Base-by-base conservation (phyloP, 2,888 invertebrate species). In the Phymatocera aterrima region DNA sequence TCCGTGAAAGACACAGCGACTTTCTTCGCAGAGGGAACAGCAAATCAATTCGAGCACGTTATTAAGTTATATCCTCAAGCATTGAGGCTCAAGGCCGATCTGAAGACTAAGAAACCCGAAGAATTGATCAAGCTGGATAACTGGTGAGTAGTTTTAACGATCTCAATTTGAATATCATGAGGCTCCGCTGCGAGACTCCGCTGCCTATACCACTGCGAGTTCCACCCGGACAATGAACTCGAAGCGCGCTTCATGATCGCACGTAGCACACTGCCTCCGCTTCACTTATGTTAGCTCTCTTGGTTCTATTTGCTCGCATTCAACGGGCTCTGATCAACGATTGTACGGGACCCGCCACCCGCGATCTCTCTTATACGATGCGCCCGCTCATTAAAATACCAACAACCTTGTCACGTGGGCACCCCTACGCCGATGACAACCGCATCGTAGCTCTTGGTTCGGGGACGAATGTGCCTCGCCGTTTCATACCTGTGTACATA, bases 121-220 rank as follows among this genome's bases (percentile, higher is more conserved):
- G 98, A 98, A 92, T 94, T 97, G 90, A 95, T 98, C 92, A 97
- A 97, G 92, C 93, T 98, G 93, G 98, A 98, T 93, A 96, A 97
- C 91, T 98, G 98, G 98, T 97, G 93, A 96, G 96, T 95, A 90
- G 88, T 79, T 64, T 79, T 78, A 82, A 77, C 75, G 80, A 28
- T 12, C 70, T 65, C 60, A 57, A 74, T 40, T 64, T 28, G 28
- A 46, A 40, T 48, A 81, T 79, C 81, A 57, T 31, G 21, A 83
- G 82, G 84, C 83, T 84, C 84, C 82, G 83, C 85, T 81, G 82
- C n/a, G n/a, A n/a, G n/a, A n/a, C n/a, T n/a, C n/a, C n/a, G n/a
- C n/a, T n/a, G n/a, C n/a, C n/a, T n/a, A n/a, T n/a, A n/a, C n/a
- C n/a, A n/a, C n/a, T n/a, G n/a, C n/a, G n/a, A n/a, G n/a, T n/a